Conservation (phyloP, 2,888 invertebrate species). For the Vesta saturnalis region DNA sequence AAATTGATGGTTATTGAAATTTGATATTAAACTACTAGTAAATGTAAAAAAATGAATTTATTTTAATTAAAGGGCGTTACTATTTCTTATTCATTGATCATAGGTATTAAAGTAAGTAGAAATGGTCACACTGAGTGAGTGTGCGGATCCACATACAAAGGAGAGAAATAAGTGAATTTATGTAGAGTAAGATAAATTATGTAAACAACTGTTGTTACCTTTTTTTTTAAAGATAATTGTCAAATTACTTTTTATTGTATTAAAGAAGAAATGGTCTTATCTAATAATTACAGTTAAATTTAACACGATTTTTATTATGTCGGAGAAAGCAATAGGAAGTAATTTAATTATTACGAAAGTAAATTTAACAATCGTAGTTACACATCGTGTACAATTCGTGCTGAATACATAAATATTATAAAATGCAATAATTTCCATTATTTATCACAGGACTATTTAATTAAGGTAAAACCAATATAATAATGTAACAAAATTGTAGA, state of each 20-base stretch:
- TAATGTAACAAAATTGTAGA: neutral
- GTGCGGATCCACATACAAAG: too few species aligned
- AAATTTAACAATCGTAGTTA: neutral
- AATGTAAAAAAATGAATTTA: too few species aligned
- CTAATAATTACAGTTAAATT: neutral
- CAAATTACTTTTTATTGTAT: neutral
- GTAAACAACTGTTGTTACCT: too few species aligned
- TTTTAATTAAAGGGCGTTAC: too few species aligned
- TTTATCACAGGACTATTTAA: neutral
- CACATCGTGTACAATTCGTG: neutral
- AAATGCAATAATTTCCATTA: neutral
- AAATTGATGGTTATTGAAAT: too few species aligned
- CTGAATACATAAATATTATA: neutral
- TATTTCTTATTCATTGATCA: too few species aligned
- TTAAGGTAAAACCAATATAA: slow-evolving; percentile 1
- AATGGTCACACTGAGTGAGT: too few species aligned
- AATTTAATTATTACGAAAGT: slow-evolving; percentile 1
- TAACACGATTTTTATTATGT: neutral
- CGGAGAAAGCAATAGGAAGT: neutral
- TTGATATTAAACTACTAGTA: too few species aligned
- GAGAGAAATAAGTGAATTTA: too few species aligned
- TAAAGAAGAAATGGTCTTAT: neutral
- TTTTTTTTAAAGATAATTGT: neutral
- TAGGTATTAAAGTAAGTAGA: too few species aligned
- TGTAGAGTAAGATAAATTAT: too few species aligned